These are phyloP conservation scores for Paratilapia polleni DNA, from an alignment of 2,113 vertebrate genomes.

Conservation along the genomic window DNA sequence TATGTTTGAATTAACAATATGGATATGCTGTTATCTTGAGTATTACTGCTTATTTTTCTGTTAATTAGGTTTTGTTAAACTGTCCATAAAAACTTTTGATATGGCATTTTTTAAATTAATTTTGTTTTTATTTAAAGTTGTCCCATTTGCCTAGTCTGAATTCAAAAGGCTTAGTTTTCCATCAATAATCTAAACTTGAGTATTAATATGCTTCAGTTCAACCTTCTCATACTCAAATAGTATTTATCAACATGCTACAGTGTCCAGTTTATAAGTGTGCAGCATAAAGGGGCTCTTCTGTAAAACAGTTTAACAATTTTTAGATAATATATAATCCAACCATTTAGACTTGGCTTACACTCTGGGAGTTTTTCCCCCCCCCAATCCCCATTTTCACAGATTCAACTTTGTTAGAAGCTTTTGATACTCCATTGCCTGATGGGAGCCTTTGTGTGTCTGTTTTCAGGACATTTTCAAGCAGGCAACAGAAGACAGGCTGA, in stretches of 20 bases:
- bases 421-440: neutral
- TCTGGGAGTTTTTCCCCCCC: neutral
- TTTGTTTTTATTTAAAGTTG: too few relatives aligned
- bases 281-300: neutral
- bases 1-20: neutral
- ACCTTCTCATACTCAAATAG: too few relatives aligned
- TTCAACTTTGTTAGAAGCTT: neutral
- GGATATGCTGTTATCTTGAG: too few relatives aligned
- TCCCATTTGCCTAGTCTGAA: too few relatives aligned
- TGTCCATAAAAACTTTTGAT: too few relatives aligned
- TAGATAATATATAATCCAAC: neutral
- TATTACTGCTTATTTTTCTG: too few relatives aligned
- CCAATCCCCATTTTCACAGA: neutral
- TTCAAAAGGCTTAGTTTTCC: too few relatives aligned
- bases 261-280: neutral
- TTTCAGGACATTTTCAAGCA: constrained; percentile 98
- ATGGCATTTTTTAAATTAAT: too few relatives aligned
- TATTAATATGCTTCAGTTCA: too few relatives aligned
- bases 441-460: constrained; percentile 15
- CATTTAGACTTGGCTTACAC: neutral
- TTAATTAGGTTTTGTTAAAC: too few relatives aligned
- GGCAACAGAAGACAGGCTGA: constrained; percentile 95
- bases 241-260: neutral
- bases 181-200: too few relatives aligned
- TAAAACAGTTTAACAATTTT: neutral